These are phyloP conservation scores for Calephelis nemesis DNA, from an alignment of 1,140 invertebrate genomes.

Conservation along the genomic window DNA sequence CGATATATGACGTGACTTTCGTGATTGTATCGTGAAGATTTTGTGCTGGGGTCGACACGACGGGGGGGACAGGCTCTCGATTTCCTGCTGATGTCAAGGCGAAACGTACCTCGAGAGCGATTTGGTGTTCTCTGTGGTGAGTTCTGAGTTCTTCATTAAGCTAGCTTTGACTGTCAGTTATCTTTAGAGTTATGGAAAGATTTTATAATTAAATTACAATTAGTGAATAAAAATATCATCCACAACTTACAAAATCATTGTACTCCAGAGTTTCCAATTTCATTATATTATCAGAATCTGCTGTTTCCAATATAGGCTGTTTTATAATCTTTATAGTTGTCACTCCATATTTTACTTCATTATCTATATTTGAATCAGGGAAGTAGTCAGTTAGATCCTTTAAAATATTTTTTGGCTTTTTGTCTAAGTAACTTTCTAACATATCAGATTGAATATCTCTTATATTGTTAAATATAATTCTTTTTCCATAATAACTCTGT, in stretches of 20 bases:
- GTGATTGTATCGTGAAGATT: too few relatives aligned
- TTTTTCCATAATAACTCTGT: background rate
- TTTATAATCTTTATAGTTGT: constrained; percentile 38
- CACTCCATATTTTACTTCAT: background rate
- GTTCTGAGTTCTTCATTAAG: too few relatives aligned
- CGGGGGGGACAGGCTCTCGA: too few relatives aligned
- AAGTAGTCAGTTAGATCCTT: background rate
- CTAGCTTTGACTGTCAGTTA: too few relatives aligned
- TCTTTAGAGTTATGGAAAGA: too few relatives aligned
- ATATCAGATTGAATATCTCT: background rate
- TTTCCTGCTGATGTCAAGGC: too few relatives aligned
- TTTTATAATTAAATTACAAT: too few relatives aligned
- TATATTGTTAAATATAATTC: constrained; percentile 6
- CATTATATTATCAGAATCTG: background rate
- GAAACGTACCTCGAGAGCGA: too few relatives aligned
- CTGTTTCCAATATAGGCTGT: background rate
- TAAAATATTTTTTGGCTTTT: background rate
- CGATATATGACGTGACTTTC: too few relatives aligned
- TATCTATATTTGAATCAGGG: background rate
- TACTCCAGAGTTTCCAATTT: background rate
- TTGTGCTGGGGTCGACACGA: too few relatives aligned
- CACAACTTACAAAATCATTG: background rate
- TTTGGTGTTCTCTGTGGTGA: too few relatives aligned
- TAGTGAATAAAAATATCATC: background rate
- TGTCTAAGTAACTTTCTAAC: background rate